These are phyloP conservation scores for Mesoclemmys tuberculata DNA, from an alignment of 2,113 vertebrate species.

Conservation along the genomic window DNA sequence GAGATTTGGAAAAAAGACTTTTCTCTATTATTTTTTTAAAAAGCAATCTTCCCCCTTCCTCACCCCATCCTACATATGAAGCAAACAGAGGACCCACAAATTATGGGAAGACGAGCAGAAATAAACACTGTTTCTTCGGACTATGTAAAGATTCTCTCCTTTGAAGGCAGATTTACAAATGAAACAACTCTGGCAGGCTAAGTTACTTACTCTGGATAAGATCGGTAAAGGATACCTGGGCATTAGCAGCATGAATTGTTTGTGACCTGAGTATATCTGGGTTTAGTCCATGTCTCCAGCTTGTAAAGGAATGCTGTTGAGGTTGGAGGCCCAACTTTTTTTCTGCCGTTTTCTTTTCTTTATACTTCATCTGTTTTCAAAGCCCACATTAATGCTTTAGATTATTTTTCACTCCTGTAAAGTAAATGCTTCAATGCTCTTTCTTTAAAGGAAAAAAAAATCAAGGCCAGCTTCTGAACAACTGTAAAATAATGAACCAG, in stretches of 20 bases:
- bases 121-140: accelerated
- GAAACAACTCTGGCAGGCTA: background rate
- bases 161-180: background rate
- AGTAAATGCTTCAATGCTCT: background rate
- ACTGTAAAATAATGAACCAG: background rate
- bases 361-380: background rate
- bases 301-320: background rate
- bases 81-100: background rate
- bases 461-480: background rate
- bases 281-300: background rate
- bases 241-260: background rate
- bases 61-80: conserved; percentile 16
- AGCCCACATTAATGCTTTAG: background rate
- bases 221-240: background rate
- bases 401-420: background rate
- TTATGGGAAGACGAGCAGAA: background rate
- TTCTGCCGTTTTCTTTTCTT: background rate
- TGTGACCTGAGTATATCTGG: background rate
- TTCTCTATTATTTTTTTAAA: background rate
- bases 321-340: background rate
- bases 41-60: conserved; percentile 14
- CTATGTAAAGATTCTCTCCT: background rate
- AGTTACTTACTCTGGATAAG: background rate
- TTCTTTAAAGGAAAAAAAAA: background rate
- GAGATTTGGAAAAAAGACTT: background rate